Evolutionary conservation across 2,113 vertebrate genomes (phyloP).

Genomic region (Mesitornis unicolor): DNA sequence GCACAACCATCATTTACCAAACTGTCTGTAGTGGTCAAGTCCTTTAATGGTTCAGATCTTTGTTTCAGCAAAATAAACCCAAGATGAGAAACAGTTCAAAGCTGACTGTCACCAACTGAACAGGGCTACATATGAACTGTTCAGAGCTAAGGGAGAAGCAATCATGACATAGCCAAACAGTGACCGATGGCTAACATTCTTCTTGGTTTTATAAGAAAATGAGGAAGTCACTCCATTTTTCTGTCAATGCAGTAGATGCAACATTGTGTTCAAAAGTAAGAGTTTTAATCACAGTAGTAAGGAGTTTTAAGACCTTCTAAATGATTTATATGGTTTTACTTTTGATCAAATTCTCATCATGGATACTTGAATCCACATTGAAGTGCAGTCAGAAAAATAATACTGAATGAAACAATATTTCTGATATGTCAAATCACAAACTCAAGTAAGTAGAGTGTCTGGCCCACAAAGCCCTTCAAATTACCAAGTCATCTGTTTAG

Average conservation of each 20-base stretch:
- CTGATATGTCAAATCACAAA: background rate
- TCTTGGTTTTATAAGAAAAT: background rate
- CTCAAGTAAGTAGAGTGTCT: background rate
- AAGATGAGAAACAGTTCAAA: background rate
- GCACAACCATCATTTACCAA: background rate
- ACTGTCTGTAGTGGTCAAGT: background rate
- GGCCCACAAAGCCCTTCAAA: background rate
- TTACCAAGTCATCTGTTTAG: background rate
- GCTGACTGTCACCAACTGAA: background rate
- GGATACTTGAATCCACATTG: background rate
- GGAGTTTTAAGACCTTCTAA: background rate
- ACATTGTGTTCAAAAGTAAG: background rate
- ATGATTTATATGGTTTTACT: background rate
- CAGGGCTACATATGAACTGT: background rate
- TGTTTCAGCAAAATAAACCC: background rate
- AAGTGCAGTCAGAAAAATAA: background rate
- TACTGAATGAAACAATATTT: background rate
- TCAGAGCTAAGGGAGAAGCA: background rate
- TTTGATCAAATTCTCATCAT: background rate
- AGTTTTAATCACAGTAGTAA: background rate
- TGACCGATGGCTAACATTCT: accelerated
- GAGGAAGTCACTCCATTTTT: background rate
- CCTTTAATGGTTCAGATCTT: background rate
- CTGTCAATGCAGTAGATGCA: background rate
- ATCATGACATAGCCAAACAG: background rate